A percentile compares a stretch with the other conserved stretches of the same genome.
Conservation (phyloP, 2,888 invertebrate species). For the Hyposoter didymator region DNA sequence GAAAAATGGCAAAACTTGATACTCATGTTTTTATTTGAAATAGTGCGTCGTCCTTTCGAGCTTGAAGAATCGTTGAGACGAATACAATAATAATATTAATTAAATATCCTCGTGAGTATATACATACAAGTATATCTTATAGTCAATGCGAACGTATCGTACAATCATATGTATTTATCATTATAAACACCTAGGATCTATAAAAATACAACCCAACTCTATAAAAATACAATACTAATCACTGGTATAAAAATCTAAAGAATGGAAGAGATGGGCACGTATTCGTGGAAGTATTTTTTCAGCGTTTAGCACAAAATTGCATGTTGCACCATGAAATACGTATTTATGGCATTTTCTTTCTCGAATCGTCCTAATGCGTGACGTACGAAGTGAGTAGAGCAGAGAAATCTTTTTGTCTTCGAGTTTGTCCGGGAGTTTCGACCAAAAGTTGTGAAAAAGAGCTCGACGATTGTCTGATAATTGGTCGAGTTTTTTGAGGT, state of each 20-base stretch:
- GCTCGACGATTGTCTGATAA: not conserved
- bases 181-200: constrained; percentile 76
- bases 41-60: constrained; percentile 57
- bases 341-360: constrained; percentile 38
- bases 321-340: constrained; percentile 51
- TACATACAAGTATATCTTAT: constrained; percentile 76
- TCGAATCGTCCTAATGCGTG: constrained; percentile 20
- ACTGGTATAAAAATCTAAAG: constrained; percentile 81
- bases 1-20: constrained; percentile 22
- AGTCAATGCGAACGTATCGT: constrained; percentile 68
- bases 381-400: not conserved
- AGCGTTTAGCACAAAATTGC: constrained; percentile 20
- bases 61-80: constrained; percentile 54
- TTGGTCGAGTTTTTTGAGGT: not conserved
- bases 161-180: constrained; percentile 67
- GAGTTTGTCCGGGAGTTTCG: not conserved
- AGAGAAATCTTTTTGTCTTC: not conserved
- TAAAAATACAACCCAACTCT: constrained; percentile 80
- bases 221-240: constrained; percentile 82
- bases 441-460: not conserved
- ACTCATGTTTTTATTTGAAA: constrained; percentile 58
- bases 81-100: constrained; percentile 68
- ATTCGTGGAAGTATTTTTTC: constrained; percentile 47
- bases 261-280: constrained; percentile 74
- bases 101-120: constrained; percentile 72